Conservation (phyloP, 2,113 vertebrate species). For the Elephas maximus region DNA sequence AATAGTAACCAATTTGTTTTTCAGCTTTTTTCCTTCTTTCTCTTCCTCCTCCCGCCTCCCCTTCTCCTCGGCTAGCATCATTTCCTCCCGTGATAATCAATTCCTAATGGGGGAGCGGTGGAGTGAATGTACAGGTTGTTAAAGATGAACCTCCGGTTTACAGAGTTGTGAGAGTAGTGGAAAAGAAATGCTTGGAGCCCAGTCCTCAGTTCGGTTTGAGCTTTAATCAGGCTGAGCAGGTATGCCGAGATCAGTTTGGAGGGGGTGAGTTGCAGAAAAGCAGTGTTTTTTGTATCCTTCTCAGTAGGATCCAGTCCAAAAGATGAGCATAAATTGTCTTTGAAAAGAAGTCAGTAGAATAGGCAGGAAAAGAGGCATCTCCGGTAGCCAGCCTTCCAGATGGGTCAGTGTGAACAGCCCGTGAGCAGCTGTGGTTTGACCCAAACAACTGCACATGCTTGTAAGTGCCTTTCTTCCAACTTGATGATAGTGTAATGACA, state of each 20-base stretch:
- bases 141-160: conserved; percentile 54
- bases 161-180: conserved; percentile 56
- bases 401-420: conserved; percentile 30
- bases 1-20: conserved; percentile 67
- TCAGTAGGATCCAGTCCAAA: neutral
- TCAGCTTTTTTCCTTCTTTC: neutral
- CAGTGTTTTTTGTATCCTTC: neutral
- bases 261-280: neutral
- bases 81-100: conserved; percentile 45
- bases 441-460: neutral
- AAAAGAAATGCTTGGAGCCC: conserved; percentile 66
- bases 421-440: neutral
- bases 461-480: neutral
- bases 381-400: neutral
- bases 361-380: neutral
- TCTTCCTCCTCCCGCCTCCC: neutral
- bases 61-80: neutral
- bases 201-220: neutral
- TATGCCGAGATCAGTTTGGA: neutral
- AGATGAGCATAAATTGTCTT: neutral
- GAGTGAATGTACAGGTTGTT: conserved; percentile 54
- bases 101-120: conserved; percentile 43
- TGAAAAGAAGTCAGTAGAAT: neutral
- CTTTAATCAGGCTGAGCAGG: neutral
- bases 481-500: neutral